These are phyloP conservation scores for Scaptomyza polygonia DNA, from an alignment of 2,888 invertebrate genomes.

Conservation along the genomic window DNA sequence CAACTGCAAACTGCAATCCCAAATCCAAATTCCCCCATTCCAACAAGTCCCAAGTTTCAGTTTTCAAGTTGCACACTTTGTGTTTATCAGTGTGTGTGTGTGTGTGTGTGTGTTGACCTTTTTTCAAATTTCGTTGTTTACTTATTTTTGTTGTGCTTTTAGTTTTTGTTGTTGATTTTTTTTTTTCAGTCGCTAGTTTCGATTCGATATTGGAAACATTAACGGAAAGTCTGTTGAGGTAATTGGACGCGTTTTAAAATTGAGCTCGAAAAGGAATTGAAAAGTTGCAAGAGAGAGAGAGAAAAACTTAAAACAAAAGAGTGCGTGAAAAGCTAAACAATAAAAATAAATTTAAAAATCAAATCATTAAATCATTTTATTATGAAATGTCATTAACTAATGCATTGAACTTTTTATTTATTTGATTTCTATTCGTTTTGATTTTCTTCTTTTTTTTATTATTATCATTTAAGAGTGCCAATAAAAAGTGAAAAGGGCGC, in stretches of 20 bases:
- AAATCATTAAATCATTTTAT: too few species aligned
- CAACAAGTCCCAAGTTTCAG: constrained; percentile 2
- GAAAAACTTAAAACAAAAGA: not conserved
- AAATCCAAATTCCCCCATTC: constrained; percentile 10
- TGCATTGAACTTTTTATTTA: constrained; percentile 4
- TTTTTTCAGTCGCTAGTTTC: constrained; percentile 63
- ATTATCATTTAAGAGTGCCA: constrained; percentile 22
- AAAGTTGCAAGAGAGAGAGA: not conserved
- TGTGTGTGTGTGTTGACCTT: constrained; percentile 21
- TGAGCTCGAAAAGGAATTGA: constrained; percentile 25
- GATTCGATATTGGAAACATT: constrained; percentile 70
- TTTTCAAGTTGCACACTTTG: constrained; percentile 15
- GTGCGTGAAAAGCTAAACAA: too few species aligned
- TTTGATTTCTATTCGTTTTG: constrained; percentile 14
- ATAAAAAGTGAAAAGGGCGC: constrained; percentile 52
- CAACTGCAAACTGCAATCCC: constrained; percentile 30
- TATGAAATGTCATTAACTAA: too few species aligned
- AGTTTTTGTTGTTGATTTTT: too few species aligned
- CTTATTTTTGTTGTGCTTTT: constrained; percentile 39
- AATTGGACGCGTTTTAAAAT: constrained; percentile 74
- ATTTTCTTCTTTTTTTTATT: not conserved
- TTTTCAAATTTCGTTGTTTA: constrained; percentile 9
- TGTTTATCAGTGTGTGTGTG: constrained; percentile 1
- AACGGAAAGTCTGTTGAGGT: constrained; percentile 75
- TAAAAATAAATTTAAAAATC: too few species aligned